Evolutionary conservation across 2,797 vertebrate species (phyloP).

Genomic region (Furcifer pardalis): DNA sequence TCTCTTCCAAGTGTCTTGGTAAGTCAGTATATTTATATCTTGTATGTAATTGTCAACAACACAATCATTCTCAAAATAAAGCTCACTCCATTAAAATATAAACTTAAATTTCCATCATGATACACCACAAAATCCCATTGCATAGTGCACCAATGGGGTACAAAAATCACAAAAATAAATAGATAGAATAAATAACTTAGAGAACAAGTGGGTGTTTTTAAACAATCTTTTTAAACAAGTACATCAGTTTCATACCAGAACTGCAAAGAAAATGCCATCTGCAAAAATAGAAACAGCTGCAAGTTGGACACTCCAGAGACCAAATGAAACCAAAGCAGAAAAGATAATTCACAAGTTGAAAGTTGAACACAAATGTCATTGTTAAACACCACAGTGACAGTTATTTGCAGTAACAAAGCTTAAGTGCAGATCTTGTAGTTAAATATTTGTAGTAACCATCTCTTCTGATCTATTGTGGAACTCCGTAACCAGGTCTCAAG

Average conservation of each 20-base stretch:
- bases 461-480: not conserved
- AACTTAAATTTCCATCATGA: conserved; percentile 84
- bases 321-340: conserved; percentile 76
- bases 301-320: conserved; percentile 80
- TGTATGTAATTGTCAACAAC: conserved; percentile 68
- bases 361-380: conserved; percentile 71
- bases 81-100: conserved; percentile 81
- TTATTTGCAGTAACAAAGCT: conserved; percentile 64
- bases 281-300: conserved; percentile 54
- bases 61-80: conserved; percentile 80
- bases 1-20: conserved; percentile 71
- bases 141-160: conserved; percentile 87
- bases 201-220: conserved; percentile 60
- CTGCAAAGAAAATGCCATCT: conserved; percentile 79
- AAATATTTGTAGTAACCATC: not conserved
- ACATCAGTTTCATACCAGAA: conserved; percentile 83
- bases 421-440: not conserved
- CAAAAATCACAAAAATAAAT: conserved; percentile 76
- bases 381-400: conserved; percentile 54
- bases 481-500: not conserved
- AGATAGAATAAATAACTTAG: not conserved
- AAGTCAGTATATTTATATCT: conserved; percentile 58
- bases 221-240: conserved; percentile 70
- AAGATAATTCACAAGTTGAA: conserved; percentile 83
- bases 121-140: conserved; percentile 89